These are phyloP conservation scores for Lerista edwardsae DNA, from an alignment of 2,797 vertebrate genomes.

Conservation along the genomic window DNA sequence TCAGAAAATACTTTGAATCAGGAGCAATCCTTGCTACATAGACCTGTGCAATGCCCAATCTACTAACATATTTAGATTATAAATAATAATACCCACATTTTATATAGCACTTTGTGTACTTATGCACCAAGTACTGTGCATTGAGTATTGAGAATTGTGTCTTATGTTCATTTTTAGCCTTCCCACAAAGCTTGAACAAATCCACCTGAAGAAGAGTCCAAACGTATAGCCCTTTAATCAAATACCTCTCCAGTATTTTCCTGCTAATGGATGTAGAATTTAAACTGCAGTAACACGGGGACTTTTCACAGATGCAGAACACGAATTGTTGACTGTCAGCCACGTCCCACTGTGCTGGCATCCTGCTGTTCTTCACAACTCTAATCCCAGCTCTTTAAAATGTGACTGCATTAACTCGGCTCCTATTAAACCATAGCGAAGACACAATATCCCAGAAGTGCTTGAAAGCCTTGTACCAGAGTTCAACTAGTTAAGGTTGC, in stretches of 20 bases:
- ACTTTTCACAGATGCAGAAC: not conserved
- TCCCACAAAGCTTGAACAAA: not conserved
- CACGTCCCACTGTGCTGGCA: not conserved
- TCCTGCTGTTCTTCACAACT: slow-evolving; percentile 23
- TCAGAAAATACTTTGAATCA: not conserved
- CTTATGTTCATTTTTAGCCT: not conserved
- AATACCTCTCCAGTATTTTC: not conserved
- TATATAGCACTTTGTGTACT: not conserved
- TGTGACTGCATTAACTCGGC: not conserved
- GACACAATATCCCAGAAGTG: not conserved
- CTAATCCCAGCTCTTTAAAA: slow-evolving; percentile 35
- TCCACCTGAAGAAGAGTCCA: not conserved
- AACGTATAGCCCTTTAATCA: not conserved
- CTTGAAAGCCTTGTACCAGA: not conserved
- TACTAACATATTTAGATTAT: not conserved
- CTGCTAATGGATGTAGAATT: slow-evolving; percentile 12
- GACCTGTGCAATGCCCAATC: not conserved
- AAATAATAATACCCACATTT: not conserved
- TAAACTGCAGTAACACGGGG: slow-evolving; percentile 2
- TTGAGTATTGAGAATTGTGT: not conserved
- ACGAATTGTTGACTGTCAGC: not conserved
- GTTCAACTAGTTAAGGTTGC: not conserved
- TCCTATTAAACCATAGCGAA: not conserved
- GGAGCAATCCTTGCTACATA: not conserved
- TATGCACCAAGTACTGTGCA: no score